Evolutionary conservation across 1,140 invertebrate genomes (phyloP), one percentile per base, ranked within the genome.

Genomic region (Brachionus calyciflorus): DNA sequence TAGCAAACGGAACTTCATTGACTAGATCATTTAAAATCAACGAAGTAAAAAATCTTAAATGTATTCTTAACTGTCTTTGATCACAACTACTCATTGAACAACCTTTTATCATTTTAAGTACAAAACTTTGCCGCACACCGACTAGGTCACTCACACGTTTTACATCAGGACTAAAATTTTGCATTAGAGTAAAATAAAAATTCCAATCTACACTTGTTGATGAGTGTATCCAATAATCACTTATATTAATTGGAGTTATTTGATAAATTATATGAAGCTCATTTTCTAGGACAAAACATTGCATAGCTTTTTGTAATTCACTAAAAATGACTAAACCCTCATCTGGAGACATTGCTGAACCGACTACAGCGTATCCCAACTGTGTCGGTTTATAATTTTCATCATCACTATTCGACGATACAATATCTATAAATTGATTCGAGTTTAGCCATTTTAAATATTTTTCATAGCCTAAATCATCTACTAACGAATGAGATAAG

Each of bases 221-320:
- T 33, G 48, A 78, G 17, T 55, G 51, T n/a, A 46, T 53, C 75
- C 40, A 76, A 49, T 77, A 60, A 73, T 57, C 57, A 46, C 63
- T 51, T 17, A 68, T 49, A 48, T 49, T 77, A 46, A 75, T 30
- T 14, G 33, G 65, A 0, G 76, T 77, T 79, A 94, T 92, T 80
- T 95, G 86, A 85, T 98, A 98, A 55, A 98, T 89, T 37, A 98
- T 88, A 85, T 99, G 96, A 0, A 99, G 87, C 81, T 99, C 95
- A 79, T 91, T 93, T 81, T 97, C 93, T 7, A 99, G 85, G 0
- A 94, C 93, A 83, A 99, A 91, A 80, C 91, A 92, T 80, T 90
- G 89, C 48, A 93, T 86, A 0, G 95, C 93, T 84, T 90, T 91
- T 82, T 94, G 89, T n/a, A 98, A 82, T 83, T 98, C 95, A 79